Evolutionary conservation across 1,140 invertebrate species (phyloP).

Genomic region (Camponotus vicinus): DNA sequence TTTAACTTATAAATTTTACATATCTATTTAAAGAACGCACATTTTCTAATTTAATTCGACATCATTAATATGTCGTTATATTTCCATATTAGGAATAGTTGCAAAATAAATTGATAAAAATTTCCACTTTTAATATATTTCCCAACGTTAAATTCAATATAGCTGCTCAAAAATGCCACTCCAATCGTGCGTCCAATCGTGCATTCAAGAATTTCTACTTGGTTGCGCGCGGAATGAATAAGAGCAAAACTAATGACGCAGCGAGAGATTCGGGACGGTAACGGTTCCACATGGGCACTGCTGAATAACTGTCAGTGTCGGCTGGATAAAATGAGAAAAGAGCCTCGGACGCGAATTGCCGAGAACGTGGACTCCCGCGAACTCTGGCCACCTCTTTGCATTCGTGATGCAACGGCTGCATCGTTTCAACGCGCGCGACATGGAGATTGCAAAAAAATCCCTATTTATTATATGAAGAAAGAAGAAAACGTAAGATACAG

Average conservation of each 20-base stretch:
- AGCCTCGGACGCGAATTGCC: constrained; percentile 26
- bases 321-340: constrained; percentile 61
- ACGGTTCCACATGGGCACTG: constrained; percentile 44
- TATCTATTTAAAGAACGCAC: too few species aligned
- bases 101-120: too few species aligned
- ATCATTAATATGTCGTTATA: too few species aligned
- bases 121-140: too few species aligned
- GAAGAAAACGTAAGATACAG: neutral
- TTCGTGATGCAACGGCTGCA: constrained; percentile 29
- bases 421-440: neutral
- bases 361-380: constrained; percentile 29
- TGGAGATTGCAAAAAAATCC: neutral
- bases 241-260: constrained; percentile 71
- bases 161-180: neutral
- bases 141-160: too few species aligned
- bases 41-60: too few species aligned
- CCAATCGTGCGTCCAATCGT: neutral
- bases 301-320: constrained; percentile 61
- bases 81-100: too few species aligned
- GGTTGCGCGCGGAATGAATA: constrained; percentile 60
- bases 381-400: constrained; percentile 15
- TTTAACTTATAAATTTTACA: neutral
- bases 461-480: neutral
- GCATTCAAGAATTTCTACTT: constrained; percentile 8
- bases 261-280: constrained; percentile 66